Conservation (phyloP, 1,140 invertebrate genomes). For the Apis cerana region DNA sequence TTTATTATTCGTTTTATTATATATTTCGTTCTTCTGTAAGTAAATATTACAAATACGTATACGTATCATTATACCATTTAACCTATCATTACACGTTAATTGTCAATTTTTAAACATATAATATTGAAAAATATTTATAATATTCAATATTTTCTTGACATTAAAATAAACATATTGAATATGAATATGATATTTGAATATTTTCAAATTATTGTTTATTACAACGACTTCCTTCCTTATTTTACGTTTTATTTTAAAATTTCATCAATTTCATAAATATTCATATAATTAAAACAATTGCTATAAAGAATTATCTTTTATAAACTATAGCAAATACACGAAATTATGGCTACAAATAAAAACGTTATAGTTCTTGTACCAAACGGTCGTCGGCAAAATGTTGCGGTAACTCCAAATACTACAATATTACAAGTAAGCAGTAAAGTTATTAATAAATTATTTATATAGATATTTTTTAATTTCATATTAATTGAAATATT, state of each 20-base stretch:
- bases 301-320: neutral
- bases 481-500: neutral
- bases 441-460: neutral
- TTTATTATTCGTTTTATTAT: too few species aligned
- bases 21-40: too few species aligned
- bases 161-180: neutral
- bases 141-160: neutral
- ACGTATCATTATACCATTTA: neutral
- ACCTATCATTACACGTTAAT: neutral
- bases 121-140: neutral
- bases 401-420: constrained; percentile 86
- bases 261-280: neutral
- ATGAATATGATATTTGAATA: neutral
- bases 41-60: neutral
- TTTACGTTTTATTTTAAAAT: neutral
- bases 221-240: neutral
- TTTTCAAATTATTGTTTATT: neutral
- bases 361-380: constrained; percentile 84
- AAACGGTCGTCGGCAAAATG: constrained; percentile 86
- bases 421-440: constrained; percentile 85
- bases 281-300: neutral
- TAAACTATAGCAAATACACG: constrained; percentile 15
- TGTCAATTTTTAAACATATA: neutral
- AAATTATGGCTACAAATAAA: constrained; percentile 71
- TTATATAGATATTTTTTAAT: neutral